phyloP scores from a whole-genome alignment of 2,113 vertebrate species.

The Chloroceryle aenea region DNA sequence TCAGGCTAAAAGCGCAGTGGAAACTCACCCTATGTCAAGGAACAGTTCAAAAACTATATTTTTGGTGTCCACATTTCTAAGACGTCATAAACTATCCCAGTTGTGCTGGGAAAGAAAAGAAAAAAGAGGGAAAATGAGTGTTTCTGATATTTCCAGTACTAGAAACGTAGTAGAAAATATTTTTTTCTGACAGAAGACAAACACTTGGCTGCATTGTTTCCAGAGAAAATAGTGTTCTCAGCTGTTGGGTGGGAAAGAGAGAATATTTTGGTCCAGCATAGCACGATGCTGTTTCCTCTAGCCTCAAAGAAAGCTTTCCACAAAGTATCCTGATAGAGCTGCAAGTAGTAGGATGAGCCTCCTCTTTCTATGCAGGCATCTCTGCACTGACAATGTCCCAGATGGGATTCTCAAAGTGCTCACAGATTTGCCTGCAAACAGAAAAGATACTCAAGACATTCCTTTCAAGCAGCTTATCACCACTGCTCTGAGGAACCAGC shows the following conservation, averaged over 20 bases:
- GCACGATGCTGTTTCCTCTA: neutral
- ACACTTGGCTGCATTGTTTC: neutral
- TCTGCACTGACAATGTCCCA: neutral
- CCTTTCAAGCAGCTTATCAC: neutral
- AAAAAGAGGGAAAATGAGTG: too few relatives aligned
- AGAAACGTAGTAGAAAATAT: neutral
- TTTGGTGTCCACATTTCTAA: neutral
- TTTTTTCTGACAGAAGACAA: neutral
- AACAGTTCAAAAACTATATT: neutral
- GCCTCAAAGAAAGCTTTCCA: neutral
- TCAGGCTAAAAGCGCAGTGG: neutral
- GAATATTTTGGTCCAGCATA: neutral
- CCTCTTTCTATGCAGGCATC: neutral
- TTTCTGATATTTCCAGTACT: neutral
- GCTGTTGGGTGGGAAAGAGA: neutral
- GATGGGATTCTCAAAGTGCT: neutral
- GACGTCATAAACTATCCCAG: neutral
- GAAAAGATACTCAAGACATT: neutral
- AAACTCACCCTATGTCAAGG: neutral
- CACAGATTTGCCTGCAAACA: neutral
- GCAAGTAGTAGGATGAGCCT: neutral
- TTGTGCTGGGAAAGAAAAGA: neutral
- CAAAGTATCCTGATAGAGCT: neutral
- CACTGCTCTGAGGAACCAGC: neutral
- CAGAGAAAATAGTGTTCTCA: neutral